Evolutionary conservation across 2,113 vertebrate genomes (phyloP).

Genomic region (Notothenia rossii): DNA sequence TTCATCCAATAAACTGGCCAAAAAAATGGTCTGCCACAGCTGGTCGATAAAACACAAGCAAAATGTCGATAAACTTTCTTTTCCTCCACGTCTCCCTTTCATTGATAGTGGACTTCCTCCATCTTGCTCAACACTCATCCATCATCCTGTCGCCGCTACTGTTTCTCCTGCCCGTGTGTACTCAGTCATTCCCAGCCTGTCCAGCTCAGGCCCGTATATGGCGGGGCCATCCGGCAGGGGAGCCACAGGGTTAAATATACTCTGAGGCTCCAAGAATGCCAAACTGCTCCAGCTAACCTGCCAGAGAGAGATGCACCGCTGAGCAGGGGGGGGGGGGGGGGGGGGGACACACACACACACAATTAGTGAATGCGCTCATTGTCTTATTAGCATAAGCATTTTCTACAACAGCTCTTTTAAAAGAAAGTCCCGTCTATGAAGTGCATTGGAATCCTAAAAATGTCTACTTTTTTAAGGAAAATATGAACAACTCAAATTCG

Average conservation of each 20-base stretch:
- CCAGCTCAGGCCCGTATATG: slow-evolving; percentile 73
- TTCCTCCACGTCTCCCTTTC: slow-evolving; percentile 15
- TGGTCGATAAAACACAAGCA: slow-evolving; percentile 20
- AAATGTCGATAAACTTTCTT: slow-evolving; percentile 1
- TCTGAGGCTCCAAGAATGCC: slow-evolving; percentile 56
- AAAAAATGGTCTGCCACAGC: not conserved
- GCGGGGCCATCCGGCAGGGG: slow-evolving; percentile 65
- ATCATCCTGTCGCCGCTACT: slow-evolving; percentile 67
- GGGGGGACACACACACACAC: no score
- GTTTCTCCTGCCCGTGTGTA: slow-evolving; percentile 43
- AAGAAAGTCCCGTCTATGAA: not conserved
- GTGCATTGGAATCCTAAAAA: not conserved
- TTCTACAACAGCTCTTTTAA: slow-evolving; percentile 6
- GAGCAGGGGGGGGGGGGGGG: slow-evolving; percentile 28
- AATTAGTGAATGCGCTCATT: slow-evolving; percentile 46
- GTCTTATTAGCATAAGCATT: slow-evolving; percentile 64
- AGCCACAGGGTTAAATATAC: slow-evolving; percentile 81
- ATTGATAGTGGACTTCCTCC: slow-evolving; percentile 48
- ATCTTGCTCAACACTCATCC: slow-evolving; percentile 55
- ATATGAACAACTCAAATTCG: not conserved
- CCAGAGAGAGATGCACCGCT: slow-evolving; percentile 40
- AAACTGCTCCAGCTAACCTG: slow-evolving; percentile 63
- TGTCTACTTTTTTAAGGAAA: not conserved
- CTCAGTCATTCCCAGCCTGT: slow-evolving; percentile 45
- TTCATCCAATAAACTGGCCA: not conserved